Base-by-base conservation (phyloP, 2,888 invertebrate species). In the Luffia ferchaultella region DNA sequence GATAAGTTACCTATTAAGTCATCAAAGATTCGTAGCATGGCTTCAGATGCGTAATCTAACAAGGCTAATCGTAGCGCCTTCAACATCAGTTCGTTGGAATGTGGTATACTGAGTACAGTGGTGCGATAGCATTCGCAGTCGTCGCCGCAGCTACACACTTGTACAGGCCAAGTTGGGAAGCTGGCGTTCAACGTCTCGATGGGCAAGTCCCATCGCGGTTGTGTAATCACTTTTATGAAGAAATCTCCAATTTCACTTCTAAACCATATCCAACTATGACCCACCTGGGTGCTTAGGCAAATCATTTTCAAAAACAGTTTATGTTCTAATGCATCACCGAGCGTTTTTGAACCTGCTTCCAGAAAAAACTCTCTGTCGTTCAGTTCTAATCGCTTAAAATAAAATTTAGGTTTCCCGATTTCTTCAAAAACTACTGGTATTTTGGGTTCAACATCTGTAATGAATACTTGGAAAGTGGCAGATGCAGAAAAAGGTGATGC, bases 261-360 rank as follows among this genome's bases (percentile, higher is more conserved):
- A 52, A 83, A 79, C 82, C 82, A 83, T 55, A 83, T 65, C 78
- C 79, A 82, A 1, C 70, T 61, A 56, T 72, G 76, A 3, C 65
- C 70, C 16, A 68, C 55, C 63, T 71, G 72, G 18, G 75, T 72
- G 57, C 72, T 76, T 2, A 80, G 65, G 55, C 82, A 82, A 52
- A 73, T 66, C 52, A 83, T 61, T 63, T 71, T 72, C 46, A 83
- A 62, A 60, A 68, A 69, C 2, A 83, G 50, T 57, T 76, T 79
- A 40, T 76, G 69, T 46, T 76, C 76, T 45, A 1, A 41, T 9
- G 17, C 41, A 20, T 19, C 44, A 41, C 76, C 75, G 51, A 68
- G 67, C 15, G 61, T 61, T 52, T 55, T 63, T 16, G 73, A 72
- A 2, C 64, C 16, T 42, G 70, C 76, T 52, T 55, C 55, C 47